phyloP scores from a whole-genome alignment of 2,888 invertebrate genomes.

The Helleia helle region DNA sequence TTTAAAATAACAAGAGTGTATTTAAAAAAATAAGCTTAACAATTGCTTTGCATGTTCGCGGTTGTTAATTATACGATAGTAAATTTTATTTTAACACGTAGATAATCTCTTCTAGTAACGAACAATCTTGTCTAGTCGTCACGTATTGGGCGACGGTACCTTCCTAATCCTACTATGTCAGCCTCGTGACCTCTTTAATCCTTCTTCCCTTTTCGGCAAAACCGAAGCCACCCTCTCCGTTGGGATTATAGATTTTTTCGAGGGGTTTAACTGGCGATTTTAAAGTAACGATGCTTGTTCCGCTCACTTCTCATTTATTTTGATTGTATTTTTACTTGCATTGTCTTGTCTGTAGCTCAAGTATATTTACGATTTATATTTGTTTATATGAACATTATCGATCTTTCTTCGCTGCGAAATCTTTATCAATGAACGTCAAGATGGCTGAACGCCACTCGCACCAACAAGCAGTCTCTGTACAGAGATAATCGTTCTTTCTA shows the following conservation, averaged over 20 bases:
- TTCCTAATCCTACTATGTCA: constrained; percentile 61
- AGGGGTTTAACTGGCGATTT: constrained; percentile 24
- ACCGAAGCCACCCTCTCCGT: constrained; percentile 42
- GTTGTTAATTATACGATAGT: neutral
- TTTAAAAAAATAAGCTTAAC: no score
- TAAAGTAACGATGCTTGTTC: constrained; percentile 19
- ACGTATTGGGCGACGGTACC: constrained; percentile 55
- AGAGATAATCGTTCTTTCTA: no score
- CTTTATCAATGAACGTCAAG: no score
- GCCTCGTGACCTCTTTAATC: constrained; percentile 63
- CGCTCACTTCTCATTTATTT: constrained; percentile 1
- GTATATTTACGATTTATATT: neutral
- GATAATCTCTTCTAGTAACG: constrained; percentile 1
- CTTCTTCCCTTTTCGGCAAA: constrained; percentile 50
- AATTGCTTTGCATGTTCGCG: no score
- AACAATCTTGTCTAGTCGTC: constrained; percentile 30
- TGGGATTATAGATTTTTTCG: constrained; percentile 39
- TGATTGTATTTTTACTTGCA: neutral
- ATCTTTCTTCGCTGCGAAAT: no score
- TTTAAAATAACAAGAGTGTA: no score
- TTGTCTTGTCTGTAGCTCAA: neutral
- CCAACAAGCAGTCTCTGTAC: no score
- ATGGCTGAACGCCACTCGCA: no score
- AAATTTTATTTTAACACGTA: neutral
- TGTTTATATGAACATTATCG: no score